These are phyloP conservation scores for Numenius arquata DNA, from an alignment of 2,113 vertebrate genomes.

Conservation along the genomic window DNA sequence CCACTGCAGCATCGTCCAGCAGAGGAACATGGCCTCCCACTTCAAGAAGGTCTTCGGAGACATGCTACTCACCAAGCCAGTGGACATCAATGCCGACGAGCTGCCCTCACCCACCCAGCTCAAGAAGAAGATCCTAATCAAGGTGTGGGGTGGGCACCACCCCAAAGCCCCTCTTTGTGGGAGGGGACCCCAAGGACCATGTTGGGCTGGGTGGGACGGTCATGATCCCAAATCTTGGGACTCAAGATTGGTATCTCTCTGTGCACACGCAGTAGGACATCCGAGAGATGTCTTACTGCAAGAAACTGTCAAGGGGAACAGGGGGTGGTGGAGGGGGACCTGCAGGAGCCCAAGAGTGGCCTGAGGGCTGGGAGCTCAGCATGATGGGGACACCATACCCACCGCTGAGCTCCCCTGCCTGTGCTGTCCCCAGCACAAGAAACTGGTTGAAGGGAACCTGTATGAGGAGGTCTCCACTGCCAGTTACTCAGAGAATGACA, in stretches of 20 bases:
- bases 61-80: slow-evolving; percentile 84
- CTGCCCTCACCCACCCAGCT: slow-evolving; percentile 84
- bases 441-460: slow-evolving; percentile 84
- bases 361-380: background rate
- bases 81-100: slow-evolving; percentile 82
- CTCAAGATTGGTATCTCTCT: background rate
- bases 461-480: slow-evolving; percentile 83
- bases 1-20: slow-evolving; percentile 89
- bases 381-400: background rate
- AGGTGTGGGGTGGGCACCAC: slow-evolving; percentile 60
- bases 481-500: slow-evolving; percentile 87
- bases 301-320: background rate
- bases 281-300: background rate
- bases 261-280: background rate
- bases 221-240: background rate
- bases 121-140: slow-evolving; percentile 87
- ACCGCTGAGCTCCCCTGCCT: background rate
- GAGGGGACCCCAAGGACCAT: background rate
- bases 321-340: background rate
- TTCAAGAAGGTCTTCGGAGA: slow-evolving; percentile 90
- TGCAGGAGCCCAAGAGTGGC: background rate
- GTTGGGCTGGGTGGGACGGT: background rate
- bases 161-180: background rate
- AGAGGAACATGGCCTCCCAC: slow-evolving; percentile 89
- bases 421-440: slow-evolving; percentile 80